Evolutionary conservation across 2,797 vertebrate species (phyloP), one percentile per base, ranked within the genome.

Genomic region (Odontamblyopus lacepedii): DNA sequence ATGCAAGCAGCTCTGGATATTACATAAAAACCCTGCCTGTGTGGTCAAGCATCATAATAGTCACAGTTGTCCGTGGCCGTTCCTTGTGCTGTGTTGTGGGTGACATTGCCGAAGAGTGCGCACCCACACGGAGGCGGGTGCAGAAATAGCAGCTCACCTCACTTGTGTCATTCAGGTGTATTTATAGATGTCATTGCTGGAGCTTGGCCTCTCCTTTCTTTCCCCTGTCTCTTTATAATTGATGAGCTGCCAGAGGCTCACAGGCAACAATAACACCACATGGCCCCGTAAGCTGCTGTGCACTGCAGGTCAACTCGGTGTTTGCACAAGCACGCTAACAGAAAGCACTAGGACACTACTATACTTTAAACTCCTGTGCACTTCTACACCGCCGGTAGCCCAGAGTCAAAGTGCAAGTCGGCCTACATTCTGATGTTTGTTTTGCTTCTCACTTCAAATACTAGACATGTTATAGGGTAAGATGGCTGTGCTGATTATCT

Each of bases 131-230:
- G 75, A 62, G 69, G 57, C 23, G 50, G 63, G 51, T 41, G 57
- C 51, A 87, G 79, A 89, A 92, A 90, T 90, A 90, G 81, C 84
- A 65, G 55, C 66, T 74, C 79, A 78, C 74, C 80, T 85, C 84
- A 79, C 69, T 48, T 6, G 71, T 85, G 87, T 85, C 83, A 88
- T 87, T 85, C 82, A 77, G 85, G 79, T 84, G 81, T 94, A 92
- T 94, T 91, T 92, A 87, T 92, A 92, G 91, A 78, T 75, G 85
- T 75, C 72, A 84, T 83, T 79, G 82, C 74, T 85, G 74, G 80
- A 78, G 76, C 78, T 75, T 63, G 84, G 83, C 81, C 83, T 83
- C 78, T 84, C 79, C 82, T 72, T 86, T 67, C 77, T 78, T 82
- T 80, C 76, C 44, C 66, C 75, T 67, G 56, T 75, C 78, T 89